These are phyloP conservation scores for Ammodytes dubius DNA, from an alignment of 2,113 vertebrate species.

Conservation along the genomic window DNA sequence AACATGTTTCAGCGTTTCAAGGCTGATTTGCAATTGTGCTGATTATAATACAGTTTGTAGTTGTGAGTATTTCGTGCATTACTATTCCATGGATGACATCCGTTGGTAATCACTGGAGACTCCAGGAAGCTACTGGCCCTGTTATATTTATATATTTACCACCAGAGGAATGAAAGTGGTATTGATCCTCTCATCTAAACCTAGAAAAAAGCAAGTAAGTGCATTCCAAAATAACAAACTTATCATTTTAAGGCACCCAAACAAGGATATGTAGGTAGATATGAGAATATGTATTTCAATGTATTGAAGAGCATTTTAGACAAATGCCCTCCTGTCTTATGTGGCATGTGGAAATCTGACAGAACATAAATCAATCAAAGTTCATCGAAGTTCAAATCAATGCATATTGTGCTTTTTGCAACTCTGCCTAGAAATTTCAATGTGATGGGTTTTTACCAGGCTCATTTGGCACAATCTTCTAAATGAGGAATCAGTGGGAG, in stretches of 20 bases:
- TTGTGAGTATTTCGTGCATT: too few relatives aligned
- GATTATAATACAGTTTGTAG: neutral
- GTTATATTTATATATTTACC: neutral
- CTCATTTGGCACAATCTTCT: constrained; percentile 37
- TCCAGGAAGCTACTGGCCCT: neutral
- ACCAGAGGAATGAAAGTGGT: neutral
- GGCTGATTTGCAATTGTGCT: neutral
- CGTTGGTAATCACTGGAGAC: neutral
- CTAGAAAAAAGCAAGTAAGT: neutral
- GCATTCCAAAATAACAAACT: neutral
- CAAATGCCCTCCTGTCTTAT: neutral
- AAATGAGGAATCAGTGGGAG: constrained; percentile 47
- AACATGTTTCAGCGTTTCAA: neutral
- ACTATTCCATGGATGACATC: neutral
- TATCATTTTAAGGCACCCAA: neutral
- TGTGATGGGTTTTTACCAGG: constrained; percentile 35
- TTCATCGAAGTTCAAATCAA: constrained; percentile 1
- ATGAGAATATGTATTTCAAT: neutral
- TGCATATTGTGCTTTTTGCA: constrained; percentile 3
- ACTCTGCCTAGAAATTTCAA: constrained; percentile 6
- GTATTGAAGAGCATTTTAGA: neutral
- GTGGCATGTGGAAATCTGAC: neutral
- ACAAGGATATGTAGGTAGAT: neutral
- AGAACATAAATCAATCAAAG: neutral
- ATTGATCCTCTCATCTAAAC: neutral